Evolutionary conservation across 2,113 vertebrate species (phyloP).

Genomic region (Tyto alba): DNA sequence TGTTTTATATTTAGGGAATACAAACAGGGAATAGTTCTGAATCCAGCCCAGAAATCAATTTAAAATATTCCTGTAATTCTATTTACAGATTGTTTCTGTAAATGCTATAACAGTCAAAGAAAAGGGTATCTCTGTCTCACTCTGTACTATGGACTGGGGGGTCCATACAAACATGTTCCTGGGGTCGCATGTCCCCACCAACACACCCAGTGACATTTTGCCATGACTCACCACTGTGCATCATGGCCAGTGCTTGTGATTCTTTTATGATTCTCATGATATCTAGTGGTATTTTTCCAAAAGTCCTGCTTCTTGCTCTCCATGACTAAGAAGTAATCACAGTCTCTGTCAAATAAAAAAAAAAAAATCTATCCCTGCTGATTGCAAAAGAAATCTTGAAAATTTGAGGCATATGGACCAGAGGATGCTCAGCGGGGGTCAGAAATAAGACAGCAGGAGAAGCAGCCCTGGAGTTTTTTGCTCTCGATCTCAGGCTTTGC

Average conservation of each 20-base stretch:
- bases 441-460: not conserved
- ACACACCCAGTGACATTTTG: not conserved
- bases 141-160: not conserved
- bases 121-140: not conserved
- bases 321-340: not conserved
- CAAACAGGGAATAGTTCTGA: not conserved
- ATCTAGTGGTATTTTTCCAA: not conserved
- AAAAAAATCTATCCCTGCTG: not conserved
- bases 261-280: not conserved
- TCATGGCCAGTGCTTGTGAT: accelerated
- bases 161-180: accelerated
- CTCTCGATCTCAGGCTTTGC: not conserved
- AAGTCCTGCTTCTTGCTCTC: not conserved
- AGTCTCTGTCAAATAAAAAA: not conserved
- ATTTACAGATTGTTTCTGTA: not conserved
- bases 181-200: not conserved
- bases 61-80: not conserved
- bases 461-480: not conserved
- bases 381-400: not conserved
- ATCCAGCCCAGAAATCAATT: not conserved
- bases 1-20: not conserved
- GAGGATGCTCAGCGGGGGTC: not conserved
- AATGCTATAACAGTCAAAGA: not conserved
- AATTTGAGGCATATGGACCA: not conserved
- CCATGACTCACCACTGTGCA: accelerated